Conservation (phyloP, 2,888 invertebrate species). For the Gymnosoma rotundatum region DNA sequence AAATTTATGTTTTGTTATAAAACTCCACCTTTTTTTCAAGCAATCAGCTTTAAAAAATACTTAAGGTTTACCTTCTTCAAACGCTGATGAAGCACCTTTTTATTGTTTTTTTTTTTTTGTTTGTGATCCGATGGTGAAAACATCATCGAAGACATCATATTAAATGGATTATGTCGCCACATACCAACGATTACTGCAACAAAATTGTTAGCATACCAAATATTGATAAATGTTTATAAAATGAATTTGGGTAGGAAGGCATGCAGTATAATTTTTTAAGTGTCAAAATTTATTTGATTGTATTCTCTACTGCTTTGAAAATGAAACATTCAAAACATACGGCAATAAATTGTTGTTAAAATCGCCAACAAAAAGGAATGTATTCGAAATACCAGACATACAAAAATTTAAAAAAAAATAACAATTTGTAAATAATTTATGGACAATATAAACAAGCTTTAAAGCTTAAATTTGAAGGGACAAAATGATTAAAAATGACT, state of each 20-base stretch:
- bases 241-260: constrained; percentile 18
- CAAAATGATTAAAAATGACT: constrained; percentile 23
- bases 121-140: constrained; percentile 20
- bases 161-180: constrained; percentile 64
- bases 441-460: constrained; percentile 34
- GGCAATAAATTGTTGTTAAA: constrained; percentile 22
- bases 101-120: background rate
- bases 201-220: constrained; percentile 43
- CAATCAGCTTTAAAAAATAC: background rate
- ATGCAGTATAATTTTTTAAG: constrained; percentile 31
- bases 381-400: background rate
- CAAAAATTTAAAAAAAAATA: background rate
- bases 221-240: constrained; percentile 49
- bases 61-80: background rate
- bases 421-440: constrained; percentile 28
- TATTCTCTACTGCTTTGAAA: background rate
- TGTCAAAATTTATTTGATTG: constrained; percentile 39
- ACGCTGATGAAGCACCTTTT: background rate
- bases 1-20: constrained; percentile 41
- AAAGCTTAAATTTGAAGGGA: constrained; percentile 33
- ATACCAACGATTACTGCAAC: constrained; percentile 37
- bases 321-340: background rate
- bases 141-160: constrained; percentile 32
- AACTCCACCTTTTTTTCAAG: constrained; percentile 45
- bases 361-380: background rate